These are phyloP conservation scores for Lagopus leucura DNA, from an alignment of 2,113 vertebrate species.

Conservation along the genomic window DNA sequence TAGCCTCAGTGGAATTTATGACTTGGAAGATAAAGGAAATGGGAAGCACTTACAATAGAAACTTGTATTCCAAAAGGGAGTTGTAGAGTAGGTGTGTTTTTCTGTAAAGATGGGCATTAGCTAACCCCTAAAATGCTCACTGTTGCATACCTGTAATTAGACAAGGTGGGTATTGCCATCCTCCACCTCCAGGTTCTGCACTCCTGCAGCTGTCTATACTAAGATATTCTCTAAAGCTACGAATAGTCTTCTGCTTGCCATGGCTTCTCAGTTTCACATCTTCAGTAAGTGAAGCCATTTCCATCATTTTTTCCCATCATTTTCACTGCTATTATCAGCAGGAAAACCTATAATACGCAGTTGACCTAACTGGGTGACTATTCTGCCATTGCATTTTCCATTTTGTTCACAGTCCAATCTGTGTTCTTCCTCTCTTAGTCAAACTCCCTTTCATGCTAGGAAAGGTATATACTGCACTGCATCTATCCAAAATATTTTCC, in stretches of 20 bases:
- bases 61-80: neutral
- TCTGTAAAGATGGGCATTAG: neutral
- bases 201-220: neutral
- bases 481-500: neutral
- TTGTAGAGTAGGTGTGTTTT: neutral
- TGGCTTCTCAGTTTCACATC: neutral
- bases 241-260: neutral
- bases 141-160: neutral
- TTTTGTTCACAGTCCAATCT: neutral
- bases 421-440: neutral
- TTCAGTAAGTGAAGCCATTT: neutral
- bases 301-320: neutral
- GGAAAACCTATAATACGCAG: neutral
- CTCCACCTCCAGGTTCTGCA: neutral
- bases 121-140: neutral
- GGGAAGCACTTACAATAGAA: neutral
- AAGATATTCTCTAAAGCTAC: neutral
- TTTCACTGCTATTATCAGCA: neutral
- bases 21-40: constrained; percentile 20
- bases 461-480: neutral
- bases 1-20: constrained; percentile 24
- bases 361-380: neutral
- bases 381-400: neutral
- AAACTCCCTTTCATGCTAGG: neutral
- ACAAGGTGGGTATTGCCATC: neutral